Conservation (phyloP, 2,888 invertebrate genomes). For the Mesorhabditis belari region DNA sequence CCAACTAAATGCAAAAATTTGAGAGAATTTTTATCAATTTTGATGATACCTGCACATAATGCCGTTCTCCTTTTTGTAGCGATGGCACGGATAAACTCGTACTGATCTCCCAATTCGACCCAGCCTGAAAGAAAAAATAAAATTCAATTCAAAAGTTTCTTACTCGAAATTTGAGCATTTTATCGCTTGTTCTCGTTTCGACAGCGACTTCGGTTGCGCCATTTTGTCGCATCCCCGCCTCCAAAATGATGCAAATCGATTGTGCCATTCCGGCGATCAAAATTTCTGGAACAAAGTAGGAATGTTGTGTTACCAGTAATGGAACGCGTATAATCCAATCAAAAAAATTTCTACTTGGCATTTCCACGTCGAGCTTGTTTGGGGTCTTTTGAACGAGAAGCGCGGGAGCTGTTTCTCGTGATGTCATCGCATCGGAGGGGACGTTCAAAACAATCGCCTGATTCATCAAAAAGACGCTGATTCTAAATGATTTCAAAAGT, state of each 20-base stretch:
- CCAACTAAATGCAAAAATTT: too few relatives aligned
- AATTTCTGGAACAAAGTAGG: background rate
- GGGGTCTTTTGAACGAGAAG: background rate
- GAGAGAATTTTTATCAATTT: too few relatives aligned
- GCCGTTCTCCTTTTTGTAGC: background rate
- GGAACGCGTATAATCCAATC: too few relatives aligned
- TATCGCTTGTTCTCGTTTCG: background rate
- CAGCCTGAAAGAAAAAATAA: too few relatives aligned
- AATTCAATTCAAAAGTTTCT: too few relatives aligned
- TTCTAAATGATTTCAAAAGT: background rate
- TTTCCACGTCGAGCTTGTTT: background rate
- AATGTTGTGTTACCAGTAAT: background rate
- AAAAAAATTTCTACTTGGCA: too few relatives aligned
- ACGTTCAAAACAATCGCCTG: background rate
- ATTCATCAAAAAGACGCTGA: background rate
- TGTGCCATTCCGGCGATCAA: slow-evolving; percentile 22
- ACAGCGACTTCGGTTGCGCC: background rate
- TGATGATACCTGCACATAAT: background rate
- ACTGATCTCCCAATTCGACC: too few relatives aligned
- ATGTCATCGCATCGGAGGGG: background rate
- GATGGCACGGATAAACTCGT: too few relatives aligned
- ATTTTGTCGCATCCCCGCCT: slow-evolving; percentile 13
- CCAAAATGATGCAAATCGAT: slow-evolving; percentile 9
- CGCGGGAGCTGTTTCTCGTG: background rate
- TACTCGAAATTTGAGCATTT: background rate